These are phyloP conservation scores for Tanypteryx hageni DNA, from an alignment of 2,888 invertebrate species.

Conservation along the genomic window DNA sequence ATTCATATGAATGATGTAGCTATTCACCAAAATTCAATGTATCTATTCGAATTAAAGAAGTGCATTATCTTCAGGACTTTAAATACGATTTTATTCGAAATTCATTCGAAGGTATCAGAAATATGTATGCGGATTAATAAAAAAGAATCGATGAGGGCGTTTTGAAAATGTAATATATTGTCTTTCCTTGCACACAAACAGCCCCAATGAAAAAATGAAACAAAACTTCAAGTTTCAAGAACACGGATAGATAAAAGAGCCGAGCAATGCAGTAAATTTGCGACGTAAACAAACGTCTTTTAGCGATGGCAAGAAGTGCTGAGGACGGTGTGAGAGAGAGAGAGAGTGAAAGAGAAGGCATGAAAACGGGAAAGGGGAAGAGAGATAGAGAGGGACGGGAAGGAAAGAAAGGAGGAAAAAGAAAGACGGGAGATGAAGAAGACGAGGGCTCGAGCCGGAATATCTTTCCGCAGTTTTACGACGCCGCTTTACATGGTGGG, in stretches of 20 bases:
- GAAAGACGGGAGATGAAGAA: background rate
- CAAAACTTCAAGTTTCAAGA: background rate
- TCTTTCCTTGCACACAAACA: too few relatives aligned
- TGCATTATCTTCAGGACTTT: too few relatives aligned
- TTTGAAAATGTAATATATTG: too few relatives aligned
- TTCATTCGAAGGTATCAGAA: too few relatives aligned
- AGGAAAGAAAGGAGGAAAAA: background rate
- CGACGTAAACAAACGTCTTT: background rate
- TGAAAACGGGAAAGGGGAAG: background rate
- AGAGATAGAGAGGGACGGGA: background rate
- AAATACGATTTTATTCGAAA: too few relatives aligned
- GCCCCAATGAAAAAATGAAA: background rate
- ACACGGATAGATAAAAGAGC: background rate
- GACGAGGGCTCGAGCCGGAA: background rate
- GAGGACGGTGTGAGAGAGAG: background rate
- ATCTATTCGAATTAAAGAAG: too few relatives aligned
- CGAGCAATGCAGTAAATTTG: slow-evolving; percentile 11
- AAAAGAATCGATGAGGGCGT: too few relatives aligned
- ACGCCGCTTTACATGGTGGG: background rate
- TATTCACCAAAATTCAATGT: too few relatives aligned
- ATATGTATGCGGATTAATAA: too few relatives aligned
- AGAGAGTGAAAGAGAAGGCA: background rate
- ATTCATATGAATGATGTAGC: too few relatives aligned
- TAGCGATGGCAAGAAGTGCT: background rate
- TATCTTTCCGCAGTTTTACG: too few relatives aligned